Conservation (phyloP, 2,113 vertebrate species). For the Lamprotornis superbus region DNA sequence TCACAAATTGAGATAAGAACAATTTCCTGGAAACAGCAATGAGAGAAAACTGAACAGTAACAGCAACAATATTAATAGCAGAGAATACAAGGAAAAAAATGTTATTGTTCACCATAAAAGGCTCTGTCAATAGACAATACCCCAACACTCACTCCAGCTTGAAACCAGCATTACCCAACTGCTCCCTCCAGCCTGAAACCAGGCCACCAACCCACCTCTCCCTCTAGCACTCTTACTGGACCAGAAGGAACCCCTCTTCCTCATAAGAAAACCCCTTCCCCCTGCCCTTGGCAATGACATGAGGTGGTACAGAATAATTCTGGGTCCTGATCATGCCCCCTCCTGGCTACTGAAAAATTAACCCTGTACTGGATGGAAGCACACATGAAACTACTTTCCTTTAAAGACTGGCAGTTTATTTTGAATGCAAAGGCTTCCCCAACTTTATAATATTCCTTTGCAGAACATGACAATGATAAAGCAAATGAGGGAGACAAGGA, state of each 20-base stretch:
- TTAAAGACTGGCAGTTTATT: background rate
- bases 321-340: background rate
- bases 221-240: background rate
- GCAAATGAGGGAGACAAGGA: background rate
- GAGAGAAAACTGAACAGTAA: background rate
- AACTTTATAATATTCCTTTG: background rate
- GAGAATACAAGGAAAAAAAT: background rate
- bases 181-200: background rate
- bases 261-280: background rate
- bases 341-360: background rate
- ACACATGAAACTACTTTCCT: background rate
- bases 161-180: background rate
- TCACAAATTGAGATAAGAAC: background rate
- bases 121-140: background rate
- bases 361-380: background rate
- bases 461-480: background rate
- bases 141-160: background rate
- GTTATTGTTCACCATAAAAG: rapidly evolving
- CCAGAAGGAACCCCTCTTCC: background rate
- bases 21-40: background rate
- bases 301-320: background rate
- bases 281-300: background rate
- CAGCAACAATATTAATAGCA: background rate
- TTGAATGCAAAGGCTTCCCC: background rate
- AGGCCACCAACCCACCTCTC: background rate